Base-by-base conservation (phyloP, 1,140 invertebrate genomes). In the Ridgeia piscesae region DNA sequence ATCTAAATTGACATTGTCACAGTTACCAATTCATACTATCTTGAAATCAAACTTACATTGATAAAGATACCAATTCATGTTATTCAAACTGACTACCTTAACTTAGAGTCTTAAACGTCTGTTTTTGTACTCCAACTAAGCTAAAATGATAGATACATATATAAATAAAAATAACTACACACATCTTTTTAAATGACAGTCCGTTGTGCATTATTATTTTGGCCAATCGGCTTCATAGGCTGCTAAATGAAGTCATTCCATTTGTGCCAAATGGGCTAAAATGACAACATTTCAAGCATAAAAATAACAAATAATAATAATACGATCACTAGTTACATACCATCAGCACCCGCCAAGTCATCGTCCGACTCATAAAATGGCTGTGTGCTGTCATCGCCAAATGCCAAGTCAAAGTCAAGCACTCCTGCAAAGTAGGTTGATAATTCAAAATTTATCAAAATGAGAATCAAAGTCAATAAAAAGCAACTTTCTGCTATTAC, bases 351-450 rank as follows among this genome's bases (percentile, higher is more conserved):
- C 14, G 21, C 91, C 33, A 48, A 8, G 11, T 91, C 91, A 91
- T 91, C 91, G 21, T 91, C 91, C n/a, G 91, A 91, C 33, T 34
- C 48, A 50, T 91, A 91, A 48, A 91, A 91, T 42, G 91, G 34
- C 42, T 91, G 34, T 14, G 34, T 91, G 31, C 9, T 91, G 42
- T 91, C 34, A 14, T 91, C 91, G 14, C 48, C 34, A 50, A 91
- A 91, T 1, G 91, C 91, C 33, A 48, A 33, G 34, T 91, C 91
- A 91, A 91, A 91, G 27, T 91, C 91, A 42, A 91, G 42, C 34
- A 42, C 9, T 48, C 48, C 48, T 91, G 35, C n/a, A 34, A 33
- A 90, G 35, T 90, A 90, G 17, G 33, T 33, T 6, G 89, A 90
- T 34, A 90, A 90, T 31, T 90, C 33, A 90, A n/a, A 90, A 21